Conservation (phyloP, 2,113 vertebrate genomes). For the Anser cygnoides region DNA sequence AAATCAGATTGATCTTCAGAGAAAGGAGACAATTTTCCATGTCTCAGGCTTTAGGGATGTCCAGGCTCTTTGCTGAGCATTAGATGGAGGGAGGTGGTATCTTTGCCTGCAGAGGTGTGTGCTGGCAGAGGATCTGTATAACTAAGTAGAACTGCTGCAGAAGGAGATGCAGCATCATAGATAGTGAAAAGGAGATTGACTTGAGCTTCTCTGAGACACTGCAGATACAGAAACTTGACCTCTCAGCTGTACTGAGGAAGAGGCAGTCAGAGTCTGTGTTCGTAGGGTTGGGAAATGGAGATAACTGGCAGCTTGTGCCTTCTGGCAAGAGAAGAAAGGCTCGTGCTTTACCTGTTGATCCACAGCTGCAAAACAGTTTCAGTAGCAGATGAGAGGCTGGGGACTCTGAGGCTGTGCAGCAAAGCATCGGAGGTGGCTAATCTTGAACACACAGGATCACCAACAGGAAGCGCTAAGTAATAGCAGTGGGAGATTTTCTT, state of each 20-base stretch:
- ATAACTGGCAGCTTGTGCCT: background rate
- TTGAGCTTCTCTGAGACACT: background rate
- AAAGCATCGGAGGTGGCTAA: background rate
- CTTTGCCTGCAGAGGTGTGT: background rate
- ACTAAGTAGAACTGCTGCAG: background rate
- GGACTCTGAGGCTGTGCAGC: background rate
- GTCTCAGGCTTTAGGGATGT: background rate
- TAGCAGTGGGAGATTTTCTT: background rate
- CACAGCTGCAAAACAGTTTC: background rate
- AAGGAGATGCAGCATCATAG: background rate
- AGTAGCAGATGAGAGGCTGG: background rate
- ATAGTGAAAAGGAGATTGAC: background rate
- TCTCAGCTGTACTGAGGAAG: rapidly evolving
- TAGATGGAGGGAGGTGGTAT: background rate
- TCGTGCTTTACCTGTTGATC: background rate
- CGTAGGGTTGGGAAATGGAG: background rate
- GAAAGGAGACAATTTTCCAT: background rate
- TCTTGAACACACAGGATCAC: background rate
- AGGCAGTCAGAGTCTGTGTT: background rate
- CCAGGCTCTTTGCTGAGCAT: background rate
- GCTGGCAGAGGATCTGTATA: background rate
- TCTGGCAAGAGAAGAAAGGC: background rate
- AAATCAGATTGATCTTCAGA: background rate
- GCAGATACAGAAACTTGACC: background rate
- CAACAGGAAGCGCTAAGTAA: background rate